A percentile compares a stretch with the other conserved stretches of the same genome.
phyloP scores from a whole-genome alignment of 1,140 invertebrate genomes.

The Drosophila leontia region DNA sequence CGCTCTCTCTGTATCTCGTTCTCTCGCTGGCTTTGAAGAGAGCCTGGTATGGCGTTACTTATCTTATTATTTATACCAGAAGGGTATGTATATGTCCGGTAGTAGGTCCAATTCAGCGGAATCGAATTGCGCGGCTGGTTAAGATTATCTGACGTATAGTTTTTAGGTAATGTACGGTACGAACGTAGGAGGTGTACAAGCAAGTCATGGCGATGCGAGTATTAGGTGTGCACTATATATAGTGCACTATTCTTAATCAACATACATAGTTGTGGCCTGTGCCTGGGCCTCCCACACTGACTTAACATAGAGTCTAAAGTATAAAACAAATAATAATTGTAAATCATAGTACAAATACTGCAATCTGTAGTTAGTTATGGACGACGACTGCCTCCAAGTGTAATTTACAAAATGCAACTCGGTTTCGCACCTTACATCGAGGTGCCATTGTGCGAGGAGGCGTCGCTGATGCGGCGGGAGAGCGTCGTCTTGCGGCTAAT shows the following conservation, averaged over 20 bases:
- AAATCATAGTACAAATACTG: slow-evolving; percentile 1
- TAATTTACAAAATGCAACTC: slow-evolving; percentile 62
- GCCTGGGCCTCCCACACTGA: slow-evolving; percentile 5
- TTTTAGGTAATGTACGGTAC: slow-evolving; percentile 13
- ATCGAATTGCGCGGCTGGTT: slow-evolving; percentile 24
- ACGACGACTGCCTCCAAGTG: slow-evolving; percentile 19
- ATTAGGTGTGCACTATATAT: slow-evolving; percentile 31
- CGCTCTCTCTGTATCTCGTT: not conserved
- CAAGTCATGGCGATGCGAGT: slow-evolving; percentile 30
- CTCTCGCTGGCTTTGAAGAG: not conserved
- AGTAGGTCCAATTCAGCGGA: slow-evolving; percentile 6
- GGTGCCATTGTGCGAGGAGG: slow-evolving; percentile 86
- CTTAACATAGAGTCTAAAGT: slow-evolving; percentile 29
- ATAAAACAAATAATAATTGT: not conserved
- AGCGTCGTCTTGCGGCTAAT: slow-evolving; percentile 86
- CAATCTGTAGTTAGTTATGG: slow-evolving; percentile 17
- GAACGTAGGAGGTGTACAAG: slow-evolving; percentile 26
- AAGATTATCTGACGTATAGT: slow-evolving; percentile 34
- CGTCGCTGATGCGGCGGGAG: slow-evolving; percentile 88
- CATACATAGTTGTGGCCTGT: slow-evolving; percentile 12
- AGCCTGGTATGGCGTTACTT: not conserved
- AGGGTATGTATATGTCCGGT: slow-evolving; percentile 19
- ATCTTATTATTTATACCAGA: not conserved
- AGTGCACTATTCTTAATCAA: slow-evolving; percentile 28
- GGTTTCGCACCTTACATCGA: slow-evolving; percentile 64